These are phyloP conservation scores for Oceanodroma tethys DNA, from an alignment of 2,113 vertebrate genomes.

Conservation along the genomic window DNA sequence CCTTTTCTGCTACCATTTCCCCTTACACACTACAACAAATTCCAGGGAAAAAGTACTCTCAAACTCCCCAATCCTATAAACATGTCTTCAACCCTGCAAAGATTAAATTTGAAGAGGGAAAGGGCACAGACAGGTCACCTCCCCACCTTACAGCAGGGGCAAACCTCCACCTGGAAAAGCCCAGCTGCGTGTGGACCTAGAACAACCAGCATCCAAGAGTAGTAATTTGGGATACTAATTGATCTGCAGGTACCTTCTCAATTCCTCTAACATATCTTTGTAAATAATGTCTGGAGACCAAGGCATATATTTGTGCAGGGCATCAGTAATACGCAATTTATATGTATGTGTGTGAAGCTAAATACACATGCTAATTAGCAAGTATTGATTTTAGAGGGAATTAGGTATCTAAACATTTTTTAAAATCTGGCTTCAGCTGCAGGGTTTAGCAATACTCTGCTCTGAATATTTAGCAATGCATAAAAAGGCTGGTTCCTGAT, in stretches of 20 bases:
- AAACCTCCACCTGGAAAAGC: background rate
- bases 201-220: background rate
- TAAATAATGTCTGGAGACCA: background rate
- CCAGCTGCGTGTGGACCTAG: background rate
- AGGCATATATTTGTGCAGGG: background rate
- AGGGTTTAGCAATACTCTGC: background rate
- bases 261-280: background rate
- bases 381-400: background rate
- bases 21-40: background rate
- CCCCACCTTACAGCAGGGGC: background rate
- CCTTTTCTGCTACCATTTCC: background rate
- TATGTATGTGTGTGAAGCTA: background rate
- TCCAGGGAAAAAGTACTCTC: background rate
- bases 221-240: background rate
- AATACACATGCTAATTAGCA: background rate
- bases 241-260: background rate
- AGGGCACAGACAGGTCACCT: background rate
- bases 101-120: background rate
- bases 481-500: background rate
- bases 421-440: background rate
- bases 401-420: background rate
- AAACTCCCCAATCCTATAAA: background rate
- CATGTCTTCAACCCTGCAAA: background rate
- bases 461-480: background rate
- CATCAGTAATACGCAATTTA: background rate